Base-by-base conservation (phyloP, 2,113 vertebrate species). In the Heterotis niloticus region DNA sequence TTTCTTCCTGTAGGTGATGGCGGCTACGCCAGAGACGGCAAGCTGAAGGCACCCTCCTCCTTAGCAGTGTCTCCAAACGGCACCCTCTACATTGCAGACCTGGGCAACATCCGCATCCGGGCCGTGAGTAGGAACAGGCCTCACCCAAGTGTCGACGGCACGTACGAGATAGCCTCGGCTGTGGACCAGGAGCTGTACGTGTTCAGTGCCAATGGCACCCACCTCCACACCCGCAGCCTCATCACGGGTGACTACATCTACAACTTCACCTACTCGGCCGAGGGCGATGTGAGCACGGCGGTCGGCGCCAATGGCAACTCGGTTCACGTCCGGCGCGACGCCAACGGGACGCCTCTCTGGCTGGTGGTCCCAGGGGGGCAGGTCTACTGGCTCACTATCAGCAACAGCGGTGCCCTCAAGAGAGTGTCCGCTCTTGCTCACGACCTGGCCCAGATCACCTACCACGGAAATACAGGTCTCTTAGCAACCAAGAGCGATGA, bases 401-500 rank as follows among this genome's bases (percentile, higher is more conserved):
- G 96, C 89, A 97, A 94, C 92, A 97, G 93, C 0, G 93, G 94
- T 0, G 95, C 96, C 70, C 92, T 99, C 56, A 96, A 98, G 85
- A 95, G 95, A 82, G 95, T 99, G 18, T 98, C 96, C 11, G 95
- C 95, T 81, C 96, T 97, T 87, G 95, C 96, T 86, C 96, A 97
- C 84, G 97, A 98, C 88, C 89, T 99, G 72, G 94, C 96, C 79
- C 91, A 98, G 83, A 95, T 99, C 94, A 96, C 96, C 1, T 99
- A 98, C 82, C 95, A 97, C 64, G 96, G 97, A 78, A 98, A 94
- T 87, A 95, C 94, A 0, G 96, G 96, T 83, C 95, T 98, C 87
- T 91, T 98, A 82, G 94, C 96, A 80, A 98, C 97, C 84, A 98
- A 98, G 90, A 98, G 96, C 26, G 94, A 99, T 56, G 96, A 99